Evolutionary conservation across 2,797 vertebrate genomes (phyloP).

Genomic region (Myoxocephalus aenaeus): DNA sequence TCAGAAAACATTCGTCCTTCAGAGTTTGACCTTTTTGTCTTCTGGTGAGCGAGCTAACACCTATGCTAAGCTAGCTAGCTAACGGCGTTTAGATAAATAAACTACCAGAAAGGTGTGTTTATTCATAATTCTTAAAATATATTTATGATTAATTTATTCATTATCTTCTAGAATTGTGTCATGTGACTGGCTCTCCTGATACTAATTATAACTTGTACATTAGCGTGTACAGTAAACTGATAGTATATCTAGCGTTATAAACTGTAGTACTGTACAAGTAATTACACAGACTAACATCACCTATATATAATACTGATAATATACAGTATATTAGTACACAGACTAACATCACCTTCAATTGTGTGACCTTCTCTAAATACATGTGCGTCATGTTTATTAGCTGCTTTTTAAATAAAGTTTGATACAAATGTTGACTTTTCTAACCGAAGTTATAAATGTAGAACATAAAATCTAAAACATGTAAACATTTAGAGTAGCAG

Average conservation of each 20-base stretch:
- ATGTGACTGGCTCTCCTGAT: not conserved
- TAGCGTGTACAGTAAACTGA: not conserved
- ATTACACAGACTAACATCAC: not conserved
- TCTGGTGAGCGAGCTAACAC: not conserved
- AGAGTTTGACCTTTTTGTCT: not conserved
- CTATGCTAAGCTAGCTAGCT: slow-evolving; percentile 10
- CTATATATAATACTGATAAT: too few species aligned
- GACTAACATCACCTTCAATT: not conserved
- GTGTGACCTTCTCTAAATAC: too few species aligned
- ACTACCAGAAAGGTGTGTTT: too few species aligned
- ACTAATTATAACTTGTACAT: not conserved
- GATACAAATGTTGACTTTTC: not conserved
- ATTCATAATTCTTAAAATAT: not conserved
- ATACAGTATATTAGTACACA: too few species aligned
- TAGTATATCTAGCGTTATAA: too few species aligned
- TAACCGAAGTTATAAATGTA: too few species aligned
- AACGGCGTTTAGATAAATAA: not conserved
- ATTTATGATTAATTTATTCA: not conserved
- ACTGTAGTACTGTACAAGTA: too few species aligned
- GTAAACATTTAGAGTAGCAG: too few species aligned
- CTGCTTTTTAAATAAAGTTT: not conserved
- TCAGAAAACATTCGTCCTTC: fast-evolving
- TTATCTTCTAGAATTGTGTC: too few species aligned
- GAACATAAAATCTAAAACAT: not conserved
- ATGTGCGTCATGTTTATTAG: too few species aligned